Percentiles rank a stretch among this genome's conserved stretches.
phyloP scores from a whole-genome alignment of 2,888 invertebrate species.

The Nomada lathburiana region DNA sequence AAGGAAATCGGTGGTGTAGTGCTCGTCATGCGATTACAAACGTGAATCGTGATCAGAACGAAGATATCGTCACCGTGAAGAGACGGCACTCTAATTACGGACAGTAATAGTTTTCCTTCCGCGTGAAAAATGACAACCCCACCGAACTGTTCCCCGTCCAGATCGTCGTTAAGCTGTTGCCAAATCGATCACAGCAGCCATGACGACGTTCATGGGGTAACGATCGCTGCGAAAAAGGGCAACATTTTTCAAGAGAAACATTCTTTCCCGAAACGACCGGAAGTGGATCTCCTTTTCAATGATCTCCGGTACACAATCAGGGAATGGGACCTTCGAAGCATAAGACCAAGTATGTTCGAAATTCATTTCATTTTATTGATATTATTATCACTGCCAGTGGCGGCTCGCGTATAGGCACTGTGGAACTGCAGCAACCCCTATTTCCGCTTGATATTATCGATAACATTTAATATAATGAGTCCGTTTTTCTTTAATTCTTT shows the following conservation, averaged over 20 bases:
- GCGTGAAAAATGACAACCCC: conserved; percentile 56
- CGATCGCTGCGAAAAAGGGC: conserved; percentile 74
- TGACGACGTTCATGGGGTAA: conserved; percentile 75
- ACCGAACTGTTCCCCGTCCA: conserved; percentile 79
- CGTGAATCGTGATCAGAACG: conserved; percentile 38
- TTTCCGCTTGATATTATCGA: no score
- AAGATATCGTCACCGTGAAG: conserved; percentile 28
- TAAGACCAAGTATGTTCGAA: conserved; percentile 86
- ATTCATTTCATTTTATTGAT: neutral
- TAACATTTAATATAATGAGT: no score
- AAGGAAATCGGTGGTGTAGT: neutral
- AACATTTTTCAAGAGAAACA: conserved; percentile 81
- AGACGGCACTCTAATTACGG: neutral
- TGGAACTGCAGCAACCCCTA: no score
- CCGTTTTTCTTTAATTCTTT: no score
- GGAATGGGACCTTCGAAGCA: conserved; percentile 86
- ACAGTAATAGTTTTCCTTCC: neutral
- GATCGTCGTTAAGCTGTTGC: conserved; percentile 81
- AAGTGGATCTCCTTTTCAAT: conserved; percentile 89
- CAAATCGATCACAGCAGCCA: conserved; percentile 80
- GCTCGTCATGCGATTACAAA: conserved; percentile 41
- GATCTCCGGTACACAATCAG: conserved; percentile 88
- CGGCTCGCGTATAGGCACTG: no score
- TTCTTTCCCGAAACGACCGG: conserved; percentile 86
- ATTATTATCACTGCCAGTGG: neutral